Base-by-base conservation (phyloP, 2,113 vertebrate genomes). In the Cavia porcellus region DNA sequence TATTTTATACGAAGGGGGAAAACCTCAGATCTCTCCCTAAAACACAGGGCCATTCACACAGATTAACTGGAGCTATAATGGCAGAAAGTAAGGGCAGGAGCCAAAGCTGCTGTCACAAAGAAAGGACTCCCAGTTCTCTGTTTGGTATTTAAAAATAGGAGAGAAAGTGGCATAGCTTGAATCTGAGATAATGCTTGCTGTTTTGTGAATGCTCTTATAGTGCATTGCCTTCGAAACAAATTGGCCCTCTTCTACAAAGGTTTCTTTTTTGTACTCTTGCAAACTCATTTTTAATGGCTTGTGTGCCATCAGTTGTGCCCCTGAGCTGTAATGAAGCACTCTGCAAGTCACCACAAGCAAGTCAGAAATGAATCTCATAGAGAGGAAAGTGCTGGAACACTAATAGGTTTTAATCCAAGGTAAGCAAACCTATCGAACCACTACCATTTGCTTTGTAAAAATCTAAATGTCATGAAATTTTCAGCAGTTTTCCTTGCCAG, bases 121-220 rank as follows among this genome's bases (percentile, higher is more conserved):
- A 96, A 97, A 97, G 38, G 59, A 82, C 77, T 98, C 87, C 90
- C 70, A 20, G 68, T 90, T 96, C 96, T 97, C 93, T 93, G 75
- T 94, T 96, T 98, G 95, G 96, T 97, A 98, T 98, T 97, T 98
- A 97, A 98, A 98, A 98, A 98, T 92, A 97, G 95, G 96, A 98
- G 92, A 66, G 96, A 93, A 94, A 96, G 93, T 2, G 14, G 72
- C 97, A 92, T 97, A 95, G 97, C 96, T 97, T 96, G 96, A 98
- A 93, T 97, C 95, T 97, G 95, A 98, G 96, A 93, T 98, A 97
- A 98, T 97, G 92, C 93, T 72, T 42, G 61, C 89, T 0, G 7
- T 92, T 98, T 95, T 97, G 97, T 96, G 97, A 96, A 95, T 89
- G 96, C 84, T 94, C 92, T 98, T 92, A 92, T 92, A 96, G 95